These are phyloP conservation scores for Petrocephalus schoutedeni DNA, from an alignment of 2,797 vertebrate species.

Conservation along the genomic window DNA sequence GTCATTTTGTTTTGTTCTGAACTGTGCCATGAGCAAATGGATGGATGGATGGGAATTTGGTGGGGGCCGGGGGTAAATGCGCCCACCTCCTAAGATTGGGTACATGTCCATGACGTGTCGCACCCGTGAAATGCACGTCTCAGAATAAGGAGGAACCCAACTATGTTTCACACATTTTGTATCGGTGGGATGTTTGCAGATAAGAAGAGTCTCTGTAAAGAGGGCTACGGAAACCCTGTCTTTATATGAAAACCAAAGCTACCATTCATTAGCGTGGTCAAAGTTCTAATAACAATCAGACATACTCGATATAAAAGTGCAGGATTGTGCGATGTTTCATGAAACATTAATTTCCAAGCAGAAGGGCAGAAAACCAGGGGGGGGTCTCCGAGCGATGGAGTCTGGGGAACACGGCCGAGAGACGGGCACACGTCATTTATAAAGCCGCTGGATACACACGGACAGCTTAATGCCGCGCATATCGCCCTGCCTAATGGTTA, in stretches of 20 bases:
- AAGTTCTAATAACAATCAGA: background rate
- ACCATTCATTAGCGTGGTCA: background rate
- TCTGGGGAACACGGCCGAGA: background rate
- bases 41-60: background rate
- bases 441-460: slow-evolving; percentile 50
- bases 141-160: background rate
- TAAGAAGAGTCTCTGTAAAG: background rate
- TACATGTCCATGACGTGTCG: background rate
- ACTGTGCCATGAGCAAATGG: too few species aligned
- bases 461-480: slow-evolving; percentile 61
- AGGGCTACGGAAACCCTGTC: background rate
- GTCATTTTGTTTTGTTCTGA: background rate
- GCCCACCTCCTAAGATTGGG: background rate
- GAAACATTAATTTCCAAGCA: background rate
- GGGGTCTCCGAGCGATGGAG: background rate
- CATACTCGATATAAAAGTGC: background rate
- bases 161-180: background rate
- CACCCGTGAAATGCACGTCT: background rate
- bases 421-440: slow-evolving; percentile 38
- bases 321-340: background rate
- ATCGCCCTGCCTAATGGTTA: slow-evolving; percentile 57
- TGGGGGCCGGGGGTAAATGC: background rate
- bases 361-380: background rate
- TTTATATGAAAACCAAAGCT: background rate
- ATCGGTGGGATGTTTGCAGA: background rate